These are phyloP conservation scores for Ochropacha duplaris DNA, from an alignment of 2,888 invertebrate genomes.

Conservation along the genomic window DNA sequence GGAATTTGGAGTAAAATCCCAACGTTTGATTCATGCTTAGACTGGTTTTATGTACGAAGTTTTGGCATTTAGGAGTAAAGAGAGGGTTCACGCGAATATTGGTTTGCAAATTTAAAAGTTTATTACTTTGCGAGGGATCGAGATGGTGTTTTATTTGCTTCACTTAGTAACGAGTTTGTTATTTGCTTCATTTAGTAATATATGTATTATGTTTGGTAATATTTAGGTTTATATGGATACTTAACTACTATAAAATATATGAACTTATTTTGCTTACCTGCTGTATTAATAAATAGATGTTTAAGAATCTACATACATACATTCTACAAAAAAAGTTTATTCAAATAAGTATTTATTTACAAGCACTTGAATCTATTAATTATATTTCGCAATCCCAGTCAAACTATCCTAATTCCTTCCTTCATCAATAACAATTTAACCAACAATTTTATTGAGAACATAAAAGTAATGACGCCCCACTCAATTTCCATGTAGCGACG, in stretches of 20 bases:
- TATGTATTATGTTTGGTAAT: too few relatives aligned
- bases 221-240: too few relatives aligned
- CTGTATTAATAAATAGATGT: too few relatives aligned
- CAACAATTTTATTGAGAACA: background rate
- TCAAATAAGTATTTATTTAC: too few relatives aligned
- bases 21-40: constrained; percentile 1
- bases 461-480: background rate
- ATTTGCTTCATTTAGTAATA: background rate
- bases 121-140: background rate
- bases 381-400: background rate
- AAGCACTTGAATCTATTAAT: too few relatives aligned
- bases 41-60: constrained; percentile 1
- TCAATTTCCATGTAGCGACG: constrained; percentile 10
- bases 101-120: background rate
- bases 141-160: background rate
- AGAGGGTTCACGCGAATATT: background rate
- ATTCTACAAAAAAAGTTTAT: too few relatives aligned
- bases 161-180: background rate
- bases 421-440: background rate
- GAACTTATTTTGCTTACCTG: too few relatives aligned
- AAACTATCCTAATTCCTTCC: background rate
- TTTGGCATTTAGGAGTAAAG: background rate
- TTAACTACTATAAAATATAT: too few relatives aligned
- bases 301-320: too few relatives aligned
- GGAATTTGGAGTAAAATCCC: background rate